Evolutionary conservation across 1,140 invertebrate species (phyloP).

Genomic region (Hyposmocoma kahamanoa): DNA sequence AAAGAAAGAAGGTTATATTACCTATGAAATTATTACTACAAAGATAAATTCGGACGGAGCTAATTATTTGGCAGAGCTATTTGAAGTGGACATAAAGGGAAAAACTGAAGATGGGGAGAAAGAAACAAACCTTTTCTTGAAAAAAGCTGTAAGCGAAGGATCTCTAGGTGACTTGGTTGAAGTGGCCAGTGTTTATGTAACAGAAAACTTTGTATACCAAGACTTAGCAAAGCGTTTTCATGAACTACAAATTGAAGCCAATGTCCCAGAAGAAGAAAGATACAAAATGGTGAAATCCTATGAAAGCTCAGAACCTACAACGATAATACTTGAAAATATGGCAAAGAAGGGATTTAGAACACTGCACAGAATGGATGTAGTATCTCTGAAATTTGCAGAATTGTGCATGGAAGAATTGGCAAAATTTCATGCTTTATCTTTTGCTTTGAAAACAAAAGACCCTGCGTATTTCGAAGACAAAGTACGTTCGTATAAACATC

Average conservation of each 20-base stretch:
- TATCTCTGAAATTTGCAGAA: constrained; percentile 30
- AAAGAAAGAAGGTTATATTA: constrained; percentile 23
- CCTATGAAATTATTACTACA: constrained; percentile 7
- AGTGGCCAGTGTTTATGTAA: constrained; percentile 21
- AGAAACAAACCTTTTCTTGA: constrained; percentile 28
- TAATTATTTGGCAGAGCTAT: constrained; percentile 18
- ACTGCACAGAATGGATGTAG: constrained; percentile 28
- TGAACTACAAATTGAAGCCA: constrained; percentile 30
- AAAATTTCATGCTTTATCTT: constrained; percentile 46
- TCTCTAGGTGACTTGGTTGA: constrained; percentile 8
- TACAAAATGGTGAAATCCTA: constrained; percentile 38
- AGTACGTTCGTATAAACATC: constrained; percentile 14
- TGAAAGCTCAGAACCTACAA: constrained; percentile 26
- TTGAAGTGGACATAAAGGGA: constrained; percentile 21
- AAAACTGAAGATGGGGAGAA: constrained; percentile 11
- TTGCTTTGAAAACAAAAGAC: constrained; percentile 28
- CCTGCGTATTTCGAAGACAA: constrained; percentile 36
- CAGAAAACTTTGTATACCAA: constrained; percentile 35
- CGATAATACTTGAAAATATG: constrained; percentile 46
- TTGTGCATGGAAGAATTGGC: constrained; percentile 21
- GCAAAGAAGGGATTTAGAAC: constrained; percentile 38
- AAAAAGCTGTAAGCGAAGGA: constrained; percentile 11
- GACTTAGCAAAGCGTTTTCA: constrained; percentile 28
- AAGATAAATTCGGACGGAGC: constrained; percentile 12
- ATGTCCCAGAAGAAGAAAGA: constrained; percentile 29